Conservation (phyloP, 2,888 invertebrate species). For the Cynaeus angustus region DNA sequence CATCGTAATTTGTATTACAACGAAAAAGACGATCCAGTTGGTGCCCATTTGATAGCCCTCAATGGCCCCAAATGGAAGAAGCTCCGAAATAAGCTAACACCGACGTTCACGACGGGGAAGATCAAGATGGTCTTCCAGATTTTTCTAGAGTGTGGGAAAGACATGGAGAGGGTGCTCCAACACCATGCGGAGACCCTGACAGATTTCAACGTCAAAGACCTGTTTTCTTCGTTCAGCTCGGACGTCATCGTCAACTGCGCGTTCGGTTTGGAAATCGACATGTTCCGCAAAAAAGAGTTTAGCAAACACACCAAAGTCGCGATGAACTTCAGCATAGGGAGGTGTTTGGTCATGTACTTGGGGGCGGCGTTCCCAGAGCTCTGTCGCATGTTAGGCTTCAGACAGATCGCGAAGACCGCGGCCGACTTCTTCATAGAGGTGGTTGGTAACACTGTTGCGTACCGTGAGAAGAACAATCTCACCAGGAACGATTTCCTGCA, state of each 20-base stretch:
- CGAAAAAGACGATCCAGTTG: conserved; percentile 74
- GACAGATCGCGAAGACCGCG: conserved; percentile 53
- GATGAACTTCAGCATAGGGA: neutral
- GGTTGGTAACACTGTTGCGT: conserved; percentile 58
- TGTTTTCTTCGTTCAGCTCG: conserved; percentile 75
- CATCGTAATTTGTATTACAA: conserved; percentile 76
- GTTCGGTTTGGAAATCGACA: conserved; percentile 76
- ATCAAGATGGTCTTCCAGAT: conserved; percentile 71
- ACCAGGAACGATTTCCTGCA: conserved; percentile 68
- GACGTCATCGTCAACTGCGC: conserved; percentile 76
- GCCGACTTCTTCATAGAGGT: conserved; percentile 58
- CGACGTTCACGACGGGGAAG: conserved; percentile 78
- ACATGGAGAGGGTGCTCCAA: conserved; percentile 70
- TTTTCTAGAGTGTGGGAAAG: conserved; percentile 68
- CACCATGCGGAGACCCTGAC: conserved; percentile 59
- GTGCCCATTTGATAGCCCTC: conserved; percentile 70
- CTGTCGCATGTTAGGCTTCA: conserved; percentile 49
- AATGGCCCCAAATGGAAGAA: conserved; percentile 33
- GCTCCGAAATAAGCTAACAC: conserved; percentile 69
- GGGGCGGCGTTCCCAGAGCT: conserved; percentile 63
- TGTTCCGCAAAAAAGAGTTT: conserved; percentile 73
- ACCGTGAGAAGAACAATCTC: conserved; percentile 56
- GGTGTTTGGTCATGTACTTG: conserved; percentile 17
- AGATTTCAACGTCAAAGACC: conserved; percentile 67
- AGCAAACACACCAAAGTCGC: conserved; percentile 8